Base-by-base conservation (phyloP, 2,888 invertebrate species). In the Tupiocoris notatus region DNA sequence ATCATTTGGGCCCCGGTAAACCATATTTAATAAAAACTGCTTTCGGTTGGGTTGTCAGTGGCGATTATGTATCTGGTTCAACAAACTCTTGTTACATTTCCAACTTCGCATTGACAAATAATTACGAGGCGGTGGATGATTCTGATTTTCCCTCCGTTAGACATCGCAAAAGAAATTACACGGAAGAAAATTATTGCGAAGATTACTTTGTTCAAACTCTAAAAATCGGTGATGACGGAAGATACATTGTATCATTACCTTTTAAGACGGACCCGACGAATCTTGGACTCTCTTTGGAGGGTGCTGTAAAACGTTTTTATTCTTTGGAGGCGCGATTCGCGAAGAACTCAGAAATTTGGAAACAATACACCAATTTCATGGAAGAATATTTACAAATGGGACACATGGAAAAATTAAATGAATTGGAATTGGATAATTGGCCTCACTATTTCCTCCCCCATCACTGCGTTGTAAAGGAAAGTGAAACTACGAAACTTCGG, bases 391-490 rank as follows among this genome's bases (percentile, higher is more conserved):
- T 65, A 2, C 16, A 1, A 7, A 7, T 81, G 7, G 79, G 78
- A 7, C 80, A 81, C 67, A 81, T 81, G 81, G 66, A 70, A 61
- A 2, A 39, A 22, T 67, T 77, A 22, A 59, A 68, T 0, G 67
- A 64, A 62, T 21, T 2, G 2, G 18, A 65, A 23, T 22, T n/a
- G 12, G 23, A 63, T 23, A 23, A 59, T 16, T 39, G 39, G 39
- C 23, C 17, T n/a, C 67, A 58, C 1, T 81, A 77, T 59, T 83
- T 81, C 66, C 59, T 83, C 1, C 82, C 82, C 18, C 82, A 83
- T 78, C 82, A 82, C 23, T 77, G 80, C 0, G 81, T 83, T 0
- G 78, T 71, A 0, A 81, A 81, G 17, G 77, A 73, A 57, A 71
- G 2, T 81, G 81, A 78, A 0, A 81, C 81, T 0, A 82, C 81